phyloP scores from a whole-genome alignment of 2,113 vertebrate genomes.

The Phasianus colchicus region DNA sequence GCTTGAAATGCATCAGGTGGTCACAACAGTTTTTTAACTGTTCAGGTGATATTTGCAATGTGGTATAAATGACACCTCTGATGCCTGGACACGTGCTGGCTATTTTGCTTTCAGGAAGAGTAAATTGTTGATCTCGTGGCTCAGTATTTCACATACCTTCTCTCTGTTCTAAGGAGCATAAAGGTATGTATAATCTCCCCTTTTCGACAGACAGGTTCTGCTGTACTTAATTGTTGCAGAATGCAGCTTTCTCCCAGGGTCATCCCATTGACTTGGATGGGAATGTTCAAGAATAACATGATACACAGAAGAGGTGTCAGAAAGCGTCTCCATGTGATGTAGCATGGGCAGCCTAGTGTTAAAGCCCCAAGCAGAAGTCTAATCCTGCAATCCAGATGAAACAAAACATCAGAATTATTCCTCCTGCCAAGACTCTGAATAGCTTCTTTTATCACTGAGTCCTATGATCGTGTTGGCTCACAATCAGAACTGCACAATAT shows the following conservation, averaged over 20 bases:
- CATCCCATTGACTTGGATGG: background rate
- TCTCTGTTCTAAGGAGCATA: background rate
- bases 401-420: constrained; percentile 8
- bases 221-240: fast-evolving
- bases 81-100: background rate
- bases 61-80: background rate
- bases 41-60: background rate
- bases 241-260: background rate
- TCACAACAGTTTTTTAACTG: background rate
- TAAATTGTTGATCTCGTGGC: background rate
- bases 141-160: background rate
- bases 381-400: constrained; percentile 24
- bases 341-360: background rate
- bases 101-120: background rate
- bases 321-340: background rate
- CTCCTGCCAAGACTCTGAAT: constrained; percentile 49
- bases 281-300: background rate
- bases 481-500: background rate
- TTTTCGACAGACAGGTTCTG: background rate
- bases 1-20: background rate
- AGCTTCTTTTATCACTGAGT: constrained; percentile 32
- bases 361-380: background rate
- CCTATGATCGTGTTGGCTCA: background rate
- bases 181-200: background rate
- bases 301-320: background rate